Evolutionary conservation across 2,113 vertebrate genomes (phyloP).

Genomic region (Aphelocoma coerulescens): DNA sequence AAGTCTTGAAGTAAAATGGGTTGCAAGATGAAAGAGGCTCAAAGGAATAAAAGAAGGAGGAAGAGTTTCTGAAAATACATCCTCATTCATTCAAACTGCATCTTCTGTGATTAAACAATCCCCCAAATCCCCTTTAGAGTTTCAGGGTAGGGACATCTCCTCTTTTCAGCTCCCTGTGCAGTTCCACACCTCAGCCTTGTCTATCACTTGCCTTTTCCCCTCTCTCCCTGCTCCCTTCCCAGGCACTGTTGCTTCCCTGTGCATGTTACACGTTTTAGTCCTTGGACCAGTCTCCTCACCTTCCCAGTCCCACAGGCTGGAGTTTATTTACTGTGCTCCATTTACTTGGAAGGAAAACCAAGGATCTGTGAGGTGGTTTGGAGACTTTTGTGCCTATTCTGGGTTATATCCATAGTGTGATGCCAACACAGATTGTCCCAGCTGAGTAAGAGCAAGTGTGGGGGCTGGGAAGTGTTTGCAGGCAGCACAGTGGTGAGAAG

Average conservation of each 20-base stretch:
- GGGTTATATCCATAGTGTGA: not conserved
- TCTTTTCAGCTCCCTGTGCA: not conserved
- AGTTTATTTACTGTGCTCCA: not conserved
- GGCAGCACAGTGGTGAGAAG: not conserved
- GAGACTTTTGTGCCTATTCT: not conserved
- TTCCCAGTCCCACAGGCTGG: not conserved
- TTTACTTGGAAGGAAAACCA: not conserved
- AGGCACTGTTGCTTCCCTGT: not conserved
- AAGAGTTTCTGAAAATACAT: not conserved
- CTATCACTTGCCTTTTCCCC: not conserved
- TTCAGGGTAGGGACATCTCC: not conserved
- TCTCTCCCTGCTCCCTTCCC: not conserved
- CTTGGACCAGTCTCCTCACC: not conserved
- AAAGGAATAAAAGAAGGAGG: not conserved
- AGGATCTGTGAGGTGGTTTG: not conserved
- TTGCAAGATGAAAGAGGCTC: not conserved
- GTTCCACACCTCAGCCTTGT: not conserved
- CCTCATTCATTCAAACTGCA: not conserved
- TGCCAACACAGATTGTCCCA: fast-evolving
- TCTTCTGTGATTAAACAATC: not conserved
- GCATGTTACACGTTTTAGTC: not conserved
- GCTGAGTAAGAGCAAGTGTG: fast-evolving
- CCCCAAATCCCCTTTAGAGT: not conserved
- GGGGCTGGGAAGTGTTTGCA: not conserved
- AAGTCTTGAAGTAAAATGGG: not conserved